Conservation (phyloP, 2,888 invertebrate species). For the Heliconius charithonia region DNA sequence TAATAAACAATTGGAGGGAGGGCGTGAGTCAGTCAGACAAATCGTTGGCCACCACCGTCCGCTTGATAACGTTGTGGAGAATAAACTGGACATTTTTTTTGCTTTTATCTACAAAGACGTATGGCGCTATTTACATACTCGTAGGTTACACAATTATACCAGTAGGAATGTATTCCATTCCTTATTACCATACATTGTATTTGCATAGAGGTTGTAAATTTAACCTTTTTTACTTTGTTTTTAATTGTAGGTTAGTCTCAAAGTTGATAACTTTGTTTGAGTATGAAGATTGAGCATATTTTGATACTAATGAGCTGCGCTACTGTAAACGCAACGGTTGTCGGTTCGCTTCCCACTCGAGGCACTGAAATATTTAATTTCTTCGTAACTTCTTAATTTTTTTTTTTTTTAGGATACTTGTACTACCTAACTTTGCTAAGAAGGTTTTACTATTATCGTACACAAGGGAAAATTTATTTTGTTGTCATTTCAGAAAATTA, state of each 20-base stretch:
- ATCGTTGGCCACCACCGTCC: conserved; percentile 17
- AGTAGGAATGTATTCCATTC: background rate
- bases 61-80: conserved; percentile 8
- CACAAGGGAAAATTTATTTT: too few relatives aligned
- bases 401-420: too few relatives aligned
- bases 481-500: too few relatives aligned
- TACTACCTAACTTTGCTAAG: too few relatives aligned
- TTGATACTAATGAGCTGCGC: too few relatives aligned
- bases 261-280: too few relatives aligned
- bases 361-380: too few relatives aligned
- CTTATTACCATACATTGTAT: conserved; percentile 23
- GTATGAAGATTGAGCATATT: too few relatives aligned
- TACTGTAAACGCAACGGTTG: too few relatives aligned
- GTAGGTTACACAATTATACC: conserved; percentile 20
- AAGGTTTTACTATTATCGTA: too few relatives aligned
- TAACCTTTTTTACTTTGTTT: background rate
- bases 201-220: conserved; percentile 19
- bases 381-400: too few relatives aligned
- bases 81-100: conserved; percentile 11
- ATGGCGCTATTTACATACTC: conserved; percentile 23
- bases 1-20: background rate
- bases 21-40: conserved; percentile 19
- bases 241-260: background rate
- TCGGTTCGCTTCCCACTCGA: too few relatives aligned
- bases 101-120: conserved; percentile 12